Percentiles rank a stretch among this genome's conserved stretches.
phyloP scores from a whole-genome alignment of 2,113 vertebrate species.

The Nettapus auritus region DNA sequence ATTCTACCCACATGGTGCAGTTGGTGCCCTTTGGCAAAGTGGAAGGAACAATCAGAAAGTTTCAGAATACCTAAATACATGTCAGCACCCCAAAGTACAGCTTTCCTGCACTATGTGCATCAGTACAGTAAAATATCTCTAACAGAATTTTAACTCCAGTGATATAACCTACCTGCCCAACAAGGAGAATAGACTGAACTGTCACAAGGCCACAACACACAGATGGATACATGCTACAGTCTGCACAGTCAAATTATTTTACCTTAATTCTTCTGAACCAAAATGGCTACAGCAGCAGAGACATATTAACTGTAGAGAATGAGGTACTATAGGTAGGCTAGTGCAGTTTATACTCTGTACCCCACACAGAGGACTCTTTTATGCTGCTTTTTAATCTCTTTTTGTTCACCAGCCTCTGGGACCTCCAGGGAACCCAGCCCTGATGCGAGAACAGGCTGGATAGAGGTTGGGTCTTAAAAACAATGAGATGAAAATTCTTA shows the following conservation, averaged over 20 bases:
- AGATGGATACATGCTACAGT: background rate
- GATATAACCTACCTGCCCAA: background rate
- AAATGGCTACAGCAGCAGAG: background rate
- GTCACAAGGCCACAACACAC: background rate
- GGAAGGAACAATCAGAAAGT: background rate
- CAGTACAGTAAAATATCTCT: background rate
- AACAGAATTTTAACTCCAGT: background rate
- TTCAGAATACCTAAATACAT: background rate
- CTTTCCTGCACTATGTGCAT: background rate
- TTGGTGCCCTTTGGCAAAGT: background rate
- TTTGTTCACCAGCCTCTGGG: background rate
- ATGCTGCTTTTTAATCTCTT: background rate
- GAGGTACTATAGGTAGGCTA: background rate
- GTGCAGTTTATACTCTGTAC: background rate
- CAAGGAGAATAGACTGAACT: background rate
- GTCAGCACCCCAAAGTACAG: background rate
- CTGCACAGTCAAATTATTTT: background rate
- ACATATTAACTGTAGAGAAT: background rate
- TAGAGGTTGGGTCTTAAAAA: background rate
- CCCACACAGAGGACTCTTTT: background rate
- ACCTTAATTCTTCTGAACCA: background rate
- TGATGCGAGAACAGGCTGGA: rapidly evolving
- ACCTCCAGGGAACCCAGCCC: background rate
- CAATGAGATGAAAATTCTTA: background rate
- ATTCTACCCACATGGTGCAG: background rate